These are phyloP conservation scores for Rhabditoides inermis DNA, from an alignment of 2,888 invertebrate genomes.

Conservation along the genomic window DNA sequence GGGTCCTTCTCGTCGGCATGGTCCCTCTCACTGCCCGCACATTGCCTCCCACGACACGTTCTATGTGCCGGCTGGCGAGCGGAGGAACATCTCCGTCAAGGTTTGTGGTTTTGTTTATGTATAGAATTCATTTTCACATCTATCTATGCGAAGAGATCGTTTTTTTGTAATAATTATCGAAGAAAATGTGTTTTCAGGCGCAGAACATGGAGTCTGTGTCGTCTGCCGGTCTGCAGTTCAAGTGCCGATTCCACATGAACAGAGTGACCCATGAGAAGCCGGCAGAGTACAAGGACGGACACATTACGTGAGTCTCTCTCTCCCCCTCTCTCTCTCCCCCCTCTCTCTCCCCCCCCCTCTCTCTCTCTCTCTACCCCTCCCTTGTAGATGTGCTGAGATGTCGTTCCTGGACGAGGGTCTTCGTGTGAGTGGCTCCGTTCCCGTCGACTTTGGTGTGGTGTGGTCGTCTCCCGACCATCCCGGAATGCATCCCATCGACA, in stretches of 20 bases:
- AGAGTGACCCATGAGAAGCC: slow-evolving; percentile 26
- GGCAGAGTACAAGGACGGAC: slow-evolving; percentile 21
- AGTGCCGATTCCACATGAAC: slow-evolving; percentile 42
- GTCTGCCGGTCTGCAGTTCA: no score
- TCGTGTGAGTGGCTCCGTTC: slow-evolving; percentile 39
- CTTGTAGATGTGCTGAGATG: slow-evolving; percentile 46
- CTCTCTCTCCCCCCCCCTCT: background rate
- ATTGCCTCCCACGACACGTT: slow-evolving; percentile 46
- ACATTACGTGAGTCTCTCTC: slow-evolving; percentile 23
- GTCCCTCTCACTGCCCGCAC: slow-evolving; percentile 53
- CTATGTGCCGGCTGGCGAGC: slow-evolving; percentile 54
- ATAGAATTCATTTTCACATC: no score
- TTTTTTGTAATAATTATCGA: no score
- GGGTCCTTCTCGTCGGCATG: slow-evolving; percentile 42
- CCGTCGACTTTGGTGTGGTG: slow-evolving; percentile 38
- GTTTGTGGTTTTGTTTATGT: slow-evolving; percentile 44
- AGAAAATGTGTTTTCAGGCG: slow-evolving; percentile 28
- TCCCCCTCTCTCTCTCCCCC: background rate
- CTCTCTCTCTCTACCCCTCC: background rate
- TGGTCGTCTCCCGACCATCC: slow-evolving; percentile 27
- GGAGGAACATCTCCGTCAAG: slow-evolving; percentile 50
- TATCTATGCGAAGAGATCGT: no score
- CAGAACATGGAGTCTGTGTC: slow-evolving; percentile 36
- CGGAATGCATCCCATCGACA: slow-evolving; percentile 21
- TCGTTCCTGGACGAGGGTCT: slow-evolving; percentile 32